Evolutionary conservation across 2,888 invertebrate species (phyloP).

Genomic region (Aricia artaxerxes): DNA sequence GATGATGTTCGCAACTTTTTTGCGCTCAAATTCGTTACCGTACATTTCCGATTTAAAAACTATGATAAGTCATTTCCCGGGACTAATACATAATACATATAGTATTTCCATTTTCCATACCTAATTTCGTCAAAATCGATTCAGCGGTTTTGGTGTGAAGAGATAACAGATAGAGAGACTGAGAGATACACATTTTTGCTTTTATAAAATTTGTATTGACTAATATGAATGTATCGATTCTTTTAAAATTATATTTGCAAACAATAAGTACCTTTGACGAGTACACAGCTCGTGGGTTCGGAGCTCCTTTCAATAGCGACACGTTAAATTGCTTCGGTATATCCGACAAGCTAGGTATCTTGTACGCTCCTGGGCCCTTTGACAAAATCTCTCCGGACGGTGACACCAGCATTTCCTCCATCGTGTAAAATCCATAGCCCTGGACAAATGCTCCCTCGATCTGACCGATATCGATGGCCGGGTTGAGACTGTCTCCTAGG

Average conservation of each 20-base stretch:
- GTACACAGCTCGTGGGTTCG: slow-evolving; percentile 91
- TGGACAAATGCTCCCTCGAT: slow-evolving; percentile 94
- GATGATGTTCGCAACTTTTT: background rate
- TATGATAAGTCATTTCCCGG: no score
- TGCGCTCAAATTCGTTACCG: background rate
- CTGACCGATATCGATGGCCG: slow-evolving; percentile 94
- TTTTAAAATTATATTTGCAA: background rate
- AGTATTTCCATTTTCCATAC: no score
- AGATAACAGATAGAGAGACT: background rate
- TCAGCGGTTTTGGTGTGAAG: no score
- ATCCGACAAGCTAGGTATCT: slow-evolving; percentile 91
- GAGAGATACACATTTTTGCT: background rate
- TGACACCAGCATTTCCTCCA: slow-evolving; percentile 90
- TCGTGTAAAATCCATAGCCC: slow-evolving; percentile 90
- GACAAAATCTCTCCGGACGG: slow-evolving; percentile 86
- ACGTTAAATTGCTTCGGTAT: slow-evolving; percentile 92
- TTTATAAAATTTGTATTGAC: background rate
- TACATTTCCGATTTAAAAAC: no score
- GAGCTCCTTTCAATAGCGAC: slow-evolving; percentile 88
- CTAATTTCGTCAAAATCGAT: no score
- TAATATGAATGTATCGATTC: background rate
- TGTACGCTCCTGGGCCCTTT: slow-evolving; percentile 91
- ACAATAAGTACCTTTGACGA: slow-evolving; percentile 87
- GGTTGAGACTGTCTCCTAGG: slow-evolving; percentile 92
- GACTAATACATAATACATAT: no score